A percentile compares a stretch with the other conserved stretches of the same genome.
These are phyloP conservation scores for Rutpela maculata DNA, from an alignment of 2,888 invertebrate genomes.

Conservation along the genomic window DNA sequence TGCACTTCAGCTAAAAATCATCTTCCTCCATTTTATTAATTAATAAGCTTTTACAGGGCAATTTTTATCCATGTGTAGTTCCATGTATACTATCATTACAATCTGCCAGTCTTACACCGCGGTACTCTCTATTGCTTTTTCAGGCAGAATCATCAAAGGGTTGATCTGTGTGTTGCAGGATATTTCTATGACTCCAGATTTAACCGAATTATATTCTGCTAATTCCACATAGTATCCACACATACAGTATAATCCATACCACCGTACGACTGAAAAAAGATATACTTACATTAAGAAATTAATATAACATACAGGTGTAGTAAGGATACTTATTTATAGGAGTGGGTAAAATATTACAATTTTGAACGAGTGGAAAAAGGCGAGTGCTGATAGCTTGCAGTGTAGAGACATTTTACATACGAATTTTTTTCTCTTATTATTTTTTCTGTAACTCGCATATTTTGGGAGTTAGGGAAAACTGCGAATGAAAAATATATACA, in stretches of 20 bases:
- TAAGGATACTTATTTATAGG: neutral
- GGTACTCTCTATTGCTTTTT: slow-evolving; percentile 62
- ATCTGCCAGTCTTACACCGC: slow-evolving; percentile 55
- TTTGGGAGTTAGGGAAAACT: too few relatives aligned
- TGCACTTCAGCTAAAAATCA: neutral
- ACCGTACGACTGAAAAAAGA: slow-evolving; percentile 60
- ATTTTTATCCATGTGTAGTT: neutral
- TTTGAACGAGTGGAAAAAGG: too few relatives aligned
- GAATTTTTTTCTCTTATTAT: too few relatives aligned
- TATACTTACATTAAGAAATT: slow-evolving; percentile 11
- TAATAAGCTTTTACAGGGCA: neutral
- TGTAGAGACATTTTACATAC: too few relatives aligned
- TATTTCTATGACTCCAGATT: slow-evolving; percentile 64
- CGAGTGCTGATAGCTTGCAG: too few relatives aligned
- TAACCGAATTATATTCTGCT: slow-evolving; percentile 63
- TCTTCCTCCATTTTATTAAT: neutral
- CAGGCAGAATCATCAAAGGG: slow-evolving; percentile 58
- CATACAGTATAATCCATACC: slow-evolving; percentile 64
- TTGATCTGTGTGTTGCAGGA: slow-evolving; percentile 59
- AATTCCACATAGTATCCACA: slow-evolving; percentile 65
- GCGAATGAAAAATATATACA: too few relatives aligned
- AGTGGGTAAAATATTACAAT: neutral
- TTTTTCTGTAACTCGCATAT: too few relatives aligned
- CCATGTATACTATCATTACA: neutral
- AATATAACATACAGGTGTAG: too few relatives aligned